phyloP scores from a whole-genome alignment of 1,140 invertebrate genomes.

The Sycobia sp. region DNA sequence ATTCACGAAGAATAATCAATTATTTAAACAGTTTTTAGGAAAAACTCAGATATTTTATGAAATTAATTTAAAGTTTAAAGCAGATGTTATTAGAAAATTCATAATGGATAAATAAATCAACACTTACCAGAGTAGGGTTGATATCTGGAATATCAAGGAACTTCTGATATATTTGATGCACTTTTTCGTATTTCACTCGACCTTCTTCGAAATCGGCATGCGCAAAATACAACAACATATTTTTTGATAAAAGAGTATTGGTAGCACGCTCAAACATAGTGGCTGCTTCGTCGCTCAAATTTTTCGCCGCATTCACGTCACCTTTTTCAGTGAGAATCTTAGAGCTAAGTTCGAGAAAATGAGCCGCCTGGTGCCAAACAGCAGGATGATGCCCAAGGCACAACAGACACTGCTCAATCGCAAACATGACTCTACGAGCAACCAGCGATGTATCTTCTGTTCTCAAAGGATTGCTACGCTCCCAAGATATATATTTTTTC shows the following conservation, averaged over 20 bases:
- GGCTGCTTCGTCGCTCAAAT: conserved; percentile 92
- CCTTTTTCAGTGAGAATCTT: conserved; percentile 94
- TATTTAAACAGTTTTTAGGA: no score
- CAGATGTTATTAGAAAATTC: no score
- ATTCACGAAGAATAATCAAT: no score
- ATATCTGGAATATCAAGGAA: conserved; percentile 87
- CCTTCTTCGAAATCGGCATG: conserved; percentile 99
- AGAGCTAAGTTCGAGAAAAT: conserved; percentile 92
- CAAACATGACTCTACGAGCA: conserved; percentile 95
- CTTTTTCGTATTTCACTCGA: conserved; percentile 94
- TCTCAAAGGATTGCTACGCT: conserved; percentile 93
- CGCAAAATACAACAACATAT: conserved; percentile 94
- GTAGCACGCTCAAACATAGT: conserved; percentile 93
- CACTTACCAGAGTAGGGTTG: conserved; percentile 89
- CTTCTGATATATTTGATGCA: conserved; percentile 94
- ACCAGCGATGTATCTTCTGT: conserved; percentile 94
- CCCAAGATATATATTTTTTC: conserved; percentile 99
- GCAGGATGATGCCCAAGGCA: conserved; percentile 97
- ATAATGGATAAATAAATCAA: no score
- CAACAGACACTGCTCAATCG: conserved; percentile 95
- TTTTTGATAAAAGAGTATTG: conserved; percentile 84
- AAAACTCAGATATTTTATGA: no score
- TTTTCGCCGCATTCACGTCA: conserved; percentile 88
- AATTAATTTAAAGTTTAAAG: no score
- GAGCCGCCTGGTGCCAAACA: conserved; percentile 98